Conservation (phyloP, 1,140 invertebrate genomes). For the Limonius californicus region DNA sequence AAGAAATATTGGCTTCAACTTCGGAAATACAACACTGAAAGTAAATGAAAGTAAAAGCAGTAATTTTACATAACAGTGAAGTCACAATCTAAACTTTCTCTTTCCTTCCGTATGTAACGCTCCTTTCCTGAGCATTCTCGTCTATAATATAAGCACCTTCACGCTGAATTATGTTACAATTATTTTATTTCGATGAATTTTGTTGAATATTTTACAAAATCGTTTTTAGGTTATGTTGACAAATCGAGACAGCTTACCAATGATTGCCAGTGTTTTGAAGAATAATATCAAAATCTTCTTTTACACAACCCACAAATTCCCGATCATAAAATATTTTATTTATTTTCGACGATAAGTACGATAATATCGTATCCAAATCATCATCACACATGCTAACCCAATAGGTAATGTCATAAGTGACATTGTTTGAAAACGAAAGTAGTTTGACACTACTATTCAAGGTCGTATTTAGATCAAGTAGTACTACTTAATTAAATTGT, state of each 20-base stretch:
- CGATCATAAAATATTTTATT: slow-evolving; percentile 38
- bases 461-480: no score
- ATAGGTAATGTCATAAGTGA: no score
- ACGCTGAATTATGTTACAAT: background rate
- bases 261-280: slow-evolving; percentile 32
- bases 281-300: slow-evolving; percentile 33
- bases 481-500: no score
- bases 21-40: slow-evolving; percentile 42
- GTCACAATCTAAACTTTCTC: slow-evolving; percentile 35
- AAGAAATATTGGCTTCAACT: slow-evolving; percentile 37
- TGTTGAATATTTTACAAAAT: no score
- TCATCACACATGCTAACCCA: slow-evolving; percentile 28
- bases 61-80: slow-evolving; percentile 40
- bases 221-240: background rate
- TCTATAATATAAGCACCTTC: background rate
- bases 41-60: slow-evolving; percentile 43
- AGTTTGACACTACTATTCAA: no score
- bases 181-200: no score
- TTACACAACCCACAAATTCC: slow-evolving; percentile 38
- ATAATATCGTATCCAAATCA: slow-evolving; percentile 34
- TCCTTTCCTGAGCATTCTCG: slow-evolving; percentile 30
- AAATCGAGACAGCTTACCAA: slow-evolving; percentile 31
- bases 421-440: no score
- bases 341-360: slow-evolving; percentile 36
- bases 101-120: slow-evolving; percentile 33